Conservation (phyloP, 1,140 invertebrate genomes). For the Papilio glaucus region DNA sequence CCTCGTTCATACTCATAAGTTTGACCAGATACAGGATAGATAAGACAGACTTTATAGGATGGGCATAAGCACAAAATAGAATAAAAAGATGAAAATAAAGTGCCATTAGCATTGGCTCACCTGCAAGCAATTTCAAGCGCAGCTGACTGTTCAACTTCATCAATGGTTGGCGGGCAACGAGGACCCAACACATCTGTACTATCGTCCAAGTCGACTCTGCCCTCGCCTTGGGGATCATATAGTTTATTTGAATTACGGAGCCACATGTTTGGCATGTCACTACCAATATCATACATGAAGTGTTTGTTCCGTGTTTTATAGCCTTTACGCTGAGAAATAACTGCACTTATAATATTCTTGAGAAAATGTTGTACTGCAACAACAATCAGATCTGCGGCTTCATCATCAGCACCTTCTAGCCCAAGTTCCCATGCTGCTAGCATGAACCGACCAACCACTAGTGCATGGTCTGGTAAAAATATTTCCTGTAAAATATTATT, state of each 20-base stretch:
- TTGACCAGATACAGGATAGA: too few species aligned
- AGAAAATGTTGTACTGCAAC: slow-evolving; percentile 88
- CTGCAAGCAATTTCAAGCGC: slow-evolving; percentile 80
- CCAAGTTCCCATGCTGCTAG: slow-evolving; percentile 93
- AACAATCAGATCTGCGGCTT: slow-evolving; percentile 89
- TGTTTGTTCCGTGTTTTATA: slow-evolving; percentile 87
- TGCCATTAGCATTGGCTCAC: slow-evolving; percentile 43
- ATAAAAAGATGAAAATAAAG: too few species aligned
- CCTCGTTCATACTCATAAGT: too few species aligned
- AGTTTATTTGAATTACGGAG: slow-evolving; percentile 84
- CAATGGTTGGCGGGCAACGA: slow-evolving; percentile 80
- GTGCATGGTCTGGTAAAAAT: slow-evolving; percentile 89
- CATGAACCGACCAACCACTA: slow-evolving; percentile 90
- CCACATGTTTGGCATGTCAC: slow-evolving; percentile 88
- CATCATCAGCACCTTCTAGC: slow-evolving; percentile 90
- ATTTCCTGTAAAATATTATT: slow-evolving; percentile 86
- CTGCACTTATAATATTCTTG: slow-evolving; percentile 90
- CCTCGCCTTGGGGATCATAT: slow-evolving; percentile 76
- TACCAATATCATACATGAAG: slow-evolving; percentile 90
- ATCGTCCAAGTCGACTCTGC: slow-evolving; percentile 81
- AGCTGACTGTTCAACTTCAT: slow-evolving; percentile 79
- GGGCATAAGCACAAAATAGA: too few species aligned
- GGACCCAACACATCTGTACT: slow-evolving; percentile 71
- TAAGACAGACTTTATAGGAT: too few species aligned
- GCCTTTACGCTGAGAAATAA: slow-evolving; percentile 88